These are phyloP conservation scores for Drosophila serrata DNA, from an alignment of 1,140 invertebrate species.

Conservation along the genomic window DNA sequence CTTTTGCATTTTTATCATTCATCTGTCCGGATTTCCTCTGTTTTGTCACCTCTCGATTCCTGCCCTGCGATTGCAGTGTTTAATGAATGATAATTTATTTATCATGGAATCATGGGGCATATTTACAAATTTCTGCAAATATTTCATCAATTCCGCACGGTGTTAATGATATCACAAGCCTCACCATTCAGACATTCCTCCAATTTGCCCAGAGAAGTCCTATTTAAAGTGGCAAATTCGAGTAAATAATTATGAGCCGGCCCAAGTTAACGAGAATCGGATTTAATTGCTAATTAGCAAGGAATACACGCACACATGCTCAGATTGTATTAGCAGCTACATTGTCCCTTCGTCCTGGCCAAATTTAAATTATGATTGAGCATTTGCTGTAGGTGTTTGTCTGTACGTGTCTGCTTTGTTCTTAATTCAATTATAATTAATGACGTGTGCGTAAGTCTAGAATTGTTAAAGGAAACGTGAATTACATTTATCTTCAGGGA, in stretches of 20 bases:
- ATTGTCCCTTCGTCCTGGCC: slow-evolving; percentile 37
- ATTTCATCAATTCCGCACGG: slow-evolving; percentile 23
- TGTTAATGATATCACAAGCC: slow-evolving; percentile 54
- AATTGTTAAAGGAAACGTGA: background rate
- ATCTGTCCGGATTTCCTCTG: slow-evolving; percentile 32
- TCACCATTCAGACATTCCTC: background rate
- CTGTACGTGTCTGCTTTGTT: slow-evolving; percentile 41
- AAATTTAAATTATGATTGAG: slow-evolving; percentile 65
- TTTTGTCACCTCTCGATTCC: slow-evolving; percentile 40
- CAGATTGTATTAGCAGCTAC: slow-evolving; percentile 15
- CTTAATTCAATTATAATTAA: slow-evolving; percentile 70
- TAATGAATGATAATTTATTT: slow-evolving; percentile 41
- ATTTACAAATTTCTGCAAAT: slow-evolving; percentile 47
- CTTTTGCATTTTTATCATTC: slow-evolving; percentile 18
- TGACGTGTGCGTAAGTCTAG: slow-evolving; percentile 7
- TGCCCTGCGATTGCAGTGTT: slow-evolving; percentile 13
- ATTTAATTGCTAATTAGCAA: slow-evolving; percentile 64
- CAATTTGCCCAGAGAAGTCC: slow-evolving; percentile 2
- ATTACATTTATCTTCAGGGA: too few species aligned
- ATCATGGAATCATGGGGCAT: slow-evolving; percentile 36
- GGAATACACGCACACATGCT: slow-evolving; percentile 15
- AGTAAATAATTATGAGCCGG: slow-evolving; percentile 26
- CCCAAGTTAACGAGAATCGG: slow-evolving; percentile 47
- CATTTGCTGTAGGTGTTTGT: slow-evolving; percentile 6
- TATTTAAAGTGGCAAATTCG: slow-evolving; percentile 31